Percentiles rank a stretch among this genome's conserved stretches.
These are phyloP conservation scores for Ciona savignyi DNA, from an alignment of 23 tunicate genomes.

Conservation along the genomic window DNA sequence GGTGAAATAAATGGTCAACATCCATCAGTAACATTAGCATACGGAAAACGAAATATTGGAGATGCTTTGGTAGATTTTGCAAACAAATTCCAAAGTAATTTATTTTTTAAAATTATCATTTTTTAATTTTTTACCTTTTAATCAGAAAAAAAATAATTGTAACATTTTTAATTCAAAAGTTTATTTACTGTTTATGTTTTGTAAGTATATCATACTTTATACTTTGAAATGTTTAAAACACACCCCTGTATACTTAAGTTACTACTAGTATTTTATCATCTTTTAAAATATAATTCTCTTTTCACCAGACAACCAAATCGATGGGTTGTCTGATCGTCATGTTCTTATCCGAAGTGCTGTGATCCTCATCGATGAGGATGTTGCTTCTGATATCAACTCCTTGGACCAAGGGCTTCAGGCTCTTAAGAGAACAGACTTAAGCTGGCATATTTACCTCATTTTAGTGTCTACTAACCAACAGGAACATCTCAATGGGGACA, in stretches of 20 bases:
- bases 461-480: neutral
- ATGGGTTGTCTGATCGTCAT: conserved; percentile 4
- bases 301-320: neutral
- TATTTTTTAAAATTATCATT: neutral
- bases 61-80: conserved; percentile 6
- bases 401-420: conserved; percentile 7
- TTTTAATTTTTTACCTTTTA: too few relatives aligned
- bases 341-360: neutral
- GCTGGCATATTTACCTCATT: neutral
- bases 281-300: too few relatives aligned
- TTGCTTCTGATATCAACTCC: neutral
- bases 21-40: neutral
- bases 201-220: too few relatives aligned
- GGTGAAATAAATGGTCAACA: neutral
- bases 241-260: too few relatives aligned
- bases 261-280: too few relatives aligned
- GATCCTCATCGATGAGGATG: conserved; percentile 21
- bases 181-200: too few relatives aligned
- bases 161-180: too few relatives aligned
- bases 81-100: conserved; percentile 3
- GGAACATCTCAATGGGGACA: neutral
- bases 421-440: neutral
- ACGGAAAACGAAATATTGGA: neutral
- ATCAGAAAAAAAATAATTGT: too few relatives aligned
- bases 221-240: too few relatives aligned